These are phyloP conservation scores for Anorthoa munda DNA, from an alignment of 2,888 invertebrate genomes.

Conservation along the genomic window DNA sequence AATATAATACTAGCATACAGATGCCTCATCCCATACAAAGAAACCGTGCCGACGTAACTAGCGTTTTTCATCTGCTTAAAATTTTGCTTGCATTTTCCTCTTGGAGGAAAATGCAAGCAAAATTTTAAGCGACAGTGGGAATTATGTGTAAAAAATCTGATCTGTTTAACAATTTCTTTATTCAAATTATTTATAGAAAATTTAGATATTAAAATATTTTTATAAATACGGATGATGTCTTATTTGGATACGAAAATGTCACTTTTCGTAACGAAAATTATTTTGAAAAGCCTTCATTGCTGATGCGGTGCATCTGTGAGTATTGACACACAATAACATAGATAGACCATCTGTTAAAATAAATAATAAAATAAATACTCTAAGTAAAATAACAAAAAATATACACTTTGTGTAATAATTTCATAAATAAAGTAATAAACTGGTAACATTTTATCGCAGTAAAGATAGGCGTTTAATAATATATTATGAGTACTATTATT, in stretches of 20 bases:
- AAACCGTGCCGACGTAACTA: too few species aligned
- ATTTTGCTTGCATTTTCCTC: too few species aligned
- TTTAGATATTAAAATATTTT: too few species aligned
- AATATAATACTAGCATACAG: too few species aligned
- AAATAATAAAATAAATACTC: conserved; percentile 54
- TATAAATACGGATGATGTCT: too few species aligned
- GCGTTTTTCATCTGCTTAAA: too few species aligned
- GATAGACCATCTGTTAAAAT: conserved; percentile 39
- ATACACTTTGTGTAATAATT: conserved; percentile 43
- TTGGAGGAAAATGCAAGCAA: too few species aligned
- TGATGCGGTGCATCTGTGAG: conserved; percentile 50
- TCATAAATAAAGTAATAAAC: conserved; percentile 55
- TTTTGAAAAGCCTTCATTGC: conserved; percentile 61
- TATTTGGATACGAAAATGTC: background rate
- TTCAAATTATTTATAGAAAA: too few species aligned
- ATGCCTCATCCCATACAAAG: too few species aligned
- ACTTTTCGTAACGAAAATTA: background rate
- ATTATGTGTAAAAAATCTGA: too few species aligned
- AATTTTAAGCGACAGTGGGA: background rate
- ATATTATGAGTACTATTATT: conserved; percentile 23
- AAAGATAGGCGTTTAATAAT: conserved; percentile 39
- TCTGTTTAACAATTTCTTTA: too few species aligned
- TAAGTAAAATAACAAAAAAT: conserved; percentile 48
- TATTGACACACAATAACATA: conserved; percentile 46
- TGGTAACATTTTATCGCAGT: conserved; percentile 61